Percentiles rank a stretch among this genome's conserved stretches.
Conservation (phyloP, 2,113 vertebrate species). For the Peromyscus californicus region DNA sequence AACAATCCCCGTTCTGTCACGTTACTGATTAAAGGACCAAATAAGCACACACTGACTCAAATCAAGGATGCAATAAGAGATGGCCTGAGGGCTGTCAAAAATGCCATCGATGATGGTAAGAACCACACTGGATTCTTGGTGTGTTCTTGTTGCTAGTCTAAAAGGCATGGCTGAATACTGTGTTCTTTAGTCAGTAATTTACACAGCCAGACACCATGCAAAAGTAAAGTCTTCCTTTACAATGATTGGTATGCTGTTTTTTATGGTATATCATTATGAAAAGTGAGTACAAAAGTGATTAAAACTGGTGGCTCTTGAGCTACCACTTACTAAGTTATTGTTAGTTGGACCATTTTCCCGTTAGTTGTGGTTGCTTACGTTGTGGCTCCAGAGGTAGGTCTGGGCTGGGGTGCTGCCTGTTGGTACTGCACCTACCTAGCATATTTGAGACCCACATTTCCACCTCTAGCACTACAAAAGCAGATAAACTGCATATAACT, state of each 20-base stretch:
- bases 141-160: neutral
- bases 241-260: constrained; percentile 10
- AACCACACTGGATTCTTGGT: fast-evolving
- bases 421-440: neutral
- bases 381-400: neutral
- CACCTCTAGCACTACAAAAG: neutral
- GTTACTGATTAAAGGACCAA: constrained; percentile 96
- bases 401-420: neutral
- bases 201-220: constrained; percentile 70
- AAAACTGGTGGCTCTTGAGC: neutral
- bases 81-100: constrained; percentile 96
- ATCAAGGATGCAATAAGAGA: constrained; percentile 98
- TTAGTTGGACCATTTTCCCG: neutral
- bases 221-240: constrained; percentile 55
- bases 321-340: neutral
- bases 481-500: neutral
- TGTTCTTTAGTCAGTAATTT: constrained; percentile 20
- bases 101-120: constrained; percentile 98
- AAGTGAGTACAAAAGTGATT: constrained; percentile 23
- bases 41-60: constrained; percentile 97
- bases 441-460: neutral
- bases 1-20: constrained; percentile 97
- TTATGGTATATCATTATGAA: neutral
- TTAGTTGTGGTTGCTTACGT: neutral
- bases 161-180: constrained; percentile 72